Evolutionary conservation across 2,888 invertebrate species (phyloP).

Genomic region (Hermaeophaga mercurialis): DNA sequence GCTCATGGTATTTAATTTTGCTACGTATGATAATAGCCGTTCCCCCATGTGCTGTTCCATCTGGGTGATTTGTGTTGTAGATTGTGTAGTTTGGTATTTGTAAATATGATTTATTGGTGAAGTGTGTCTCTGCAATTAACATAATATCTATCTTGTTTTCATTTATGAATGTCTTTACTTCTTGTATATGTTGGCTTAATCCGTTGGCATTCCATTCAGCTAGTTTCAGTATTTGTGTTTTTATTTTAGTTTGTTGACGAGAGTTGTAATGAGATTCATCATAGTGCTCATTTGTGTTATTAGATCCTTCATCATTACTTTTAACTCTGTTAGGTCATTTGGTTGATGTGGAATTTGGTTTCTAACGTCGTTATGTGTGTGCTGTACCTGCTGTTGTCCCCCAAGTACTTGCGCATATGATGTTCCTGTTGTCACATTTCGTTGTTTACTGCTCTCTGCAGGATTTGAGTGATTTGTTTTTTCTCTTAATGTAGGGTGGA

Average conservation of each 20-base stretch:
- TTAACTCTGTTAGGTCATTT: neutral
- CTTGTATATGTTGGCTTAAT: neutral
- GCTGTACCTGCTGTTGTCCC: neutral
- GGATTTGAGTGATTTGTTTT: neutral
- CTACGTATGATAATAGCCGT: neutral
- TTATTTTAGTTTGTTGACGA: neutral
- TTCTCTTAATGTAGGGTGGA: neutral
- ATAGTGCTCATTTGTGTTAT: too few species aligned
- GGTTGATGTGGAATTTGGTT: too few species aligned
- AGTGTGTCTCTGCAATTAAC: neutral
- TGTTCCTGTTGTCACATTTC: neutral
- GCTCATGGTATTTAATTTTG: neutral
- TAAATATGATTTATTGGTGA: neutral
- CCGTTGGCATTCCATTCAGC: neutral
- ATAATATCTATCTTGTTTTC: neutral
- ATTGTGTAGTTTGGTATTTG: neutral
- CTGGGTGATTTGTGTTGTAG: conserved; percentile 1
- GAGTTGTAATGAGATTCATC: conserved; percentile 1
- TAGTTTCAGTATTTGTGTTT: neutral
- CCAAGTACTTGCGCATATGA: neutral
- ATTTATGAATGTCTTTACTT: neutral
- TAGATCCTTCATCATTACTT: neutral
- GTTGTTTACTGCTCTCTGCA: neutral
- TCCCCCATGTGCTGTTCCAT: conserved; percentile 1
- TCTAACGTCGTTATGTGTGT: too few species aligned